A percentile compares a stretch with the other conserved stretches of the same genome.
Evolutionary conservation across 2,797 vertebrate genomes (phyloP).

Genomic region (Coccyzus lansbergi): DNA sequence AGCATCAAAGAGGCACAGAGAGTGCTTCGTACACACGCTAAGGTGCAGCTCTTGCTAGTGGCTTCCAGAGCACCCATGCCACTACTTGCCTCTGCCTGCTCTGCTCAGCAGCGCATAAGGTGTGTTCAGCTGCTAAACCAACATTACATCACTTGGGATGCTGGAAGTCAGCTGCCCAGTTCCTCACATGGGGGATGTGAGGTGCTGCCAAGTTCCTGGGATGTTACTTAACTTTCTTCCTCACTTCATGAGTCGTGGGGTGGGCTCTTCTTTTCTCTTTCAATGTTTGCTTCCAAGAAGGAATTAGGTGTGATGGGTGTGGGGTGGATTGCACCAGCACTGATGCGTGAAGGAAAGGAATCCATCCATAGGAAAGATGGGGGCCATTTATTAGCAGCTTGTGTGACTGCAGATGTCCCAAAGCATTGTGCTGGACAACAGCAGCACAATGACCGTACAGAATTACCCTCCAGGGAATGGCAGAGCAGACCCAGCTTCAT

Average conservation of each 20-base stretch:
- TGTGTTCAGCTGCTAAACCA: not conserved
- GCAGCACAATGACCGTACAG: not conserved
- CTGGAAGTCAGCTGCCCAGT: conserved; percentile 16
- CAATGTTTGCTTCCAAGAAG: conserved; percentile 38
- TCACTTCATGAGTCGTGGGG: not conserved
- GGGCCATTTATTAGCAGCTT: conserved; percentile 25
- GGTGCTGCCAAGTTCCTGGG: conserved; percentile 23
- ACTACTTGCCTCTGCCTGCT: conserved; percentile 40
- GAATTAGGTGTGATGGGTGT: conserved; percentile 32
- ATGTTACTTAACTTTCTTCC: conserved; percentile 28
- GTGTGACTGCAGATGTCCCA: conserved; percentile 3
- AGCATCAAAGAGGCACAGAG: not conserved
- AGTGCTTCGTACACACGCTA: not conserved
- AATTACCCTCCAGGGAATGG: not conserved
- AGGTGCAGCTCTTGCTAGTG: not conserved
- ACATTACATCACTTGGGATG: conserved; percentile 46
- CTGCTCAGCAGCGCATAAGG: not conserved
- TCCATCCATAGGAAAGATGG: not conserved
- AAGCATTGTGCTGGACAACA: not conserved
- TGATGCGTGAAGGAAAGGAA: not conserved
- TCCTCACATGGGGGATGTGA: not conserved
- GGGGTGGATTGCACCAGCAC: not conserved
- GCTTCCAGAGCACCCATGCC: not conserved
- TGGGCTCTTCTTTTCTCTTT: not conserved
- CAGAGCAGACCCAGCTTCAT: not conserved